Evolutionary conservation across 2,888 invertebrate species (phyloP), one percentile per base, ranked within the genome.

Genomic region (Ariolimax columbianus): DNA sequence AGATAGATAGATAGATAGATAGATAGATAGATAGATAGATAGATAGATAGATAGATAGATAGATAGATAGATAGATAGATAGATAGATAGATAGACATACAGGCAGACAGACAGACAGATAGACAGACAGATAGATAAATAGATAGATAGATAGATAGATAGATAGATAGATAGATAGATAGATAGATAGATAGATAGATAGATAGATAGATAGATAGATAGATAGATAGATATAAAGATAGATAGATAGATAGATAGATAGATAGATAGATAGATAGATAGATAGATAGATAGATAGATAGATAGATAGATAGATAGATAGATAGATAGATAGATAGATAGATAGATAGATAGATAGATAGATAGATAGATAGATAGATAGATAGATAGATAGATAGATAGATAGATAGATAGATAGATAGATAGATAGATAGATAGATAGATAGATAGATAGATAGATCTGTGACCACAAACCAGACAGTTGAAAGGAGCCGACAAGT

Each of bases 151-250:
- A 68, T 68, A 33, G 66, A 68, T 68, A 33, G 66, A 68, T 68
- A 68, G 66, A 68, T 68, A 68, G 66, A 68, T 68, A 68, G 66
- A 68, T 68, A 68, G 66, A 68, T 68, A 68, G 66, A 68, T 68
- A 68, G 66, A 68, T 68, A 68, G 66, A 68, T 68, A 68, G 66
- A 68, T 68, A 68, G 66, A 68, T 68, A 68, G 66, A 68, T 68
- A 68, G 66, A 68, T 68, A 68, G 66, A 68, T 68, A 68, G 66
- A 68, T 68, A 68, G 66, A 68, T 68, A 68, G 66, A 68, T 55
- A 55, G 9, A 55, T 55, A 55, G 9, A 55, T 55, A 55, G 9
- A 55, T 55, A 55, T 9, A 55, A 19, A 55, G 9, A 55, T 55
- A 55, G 9, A 55, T 55, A 55, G 9, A 55, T 55, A 55, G 9